Evolutionary conservation across 2,888 invertebrate species (phyloP).

Genomic region (Isoperla grammatica): DNA sequence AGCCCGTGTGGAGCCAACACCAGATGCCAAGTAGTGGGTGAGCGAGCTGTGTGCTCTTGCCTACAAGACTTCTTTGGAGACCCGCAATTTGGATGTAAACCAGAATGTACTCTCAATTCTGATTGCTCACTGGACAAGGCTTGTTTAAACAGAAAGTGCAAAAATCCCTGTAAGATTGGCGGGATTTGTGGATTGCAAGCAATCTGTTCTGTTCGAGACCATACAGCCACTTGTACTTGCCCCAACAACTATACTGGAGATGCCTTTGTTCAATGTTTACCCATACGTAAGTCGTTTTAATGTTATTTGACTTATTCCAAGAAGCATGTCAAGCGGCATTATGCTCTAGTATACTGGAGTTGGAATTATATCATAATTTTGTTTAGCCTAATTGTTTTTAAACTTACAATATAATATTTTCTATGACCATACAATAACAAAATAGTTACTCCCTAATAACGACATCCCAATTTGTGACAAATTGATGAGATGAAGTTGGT

Average conservation of each 20-base stretch:
- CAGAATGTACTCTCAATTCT: constrained; percentile 76
- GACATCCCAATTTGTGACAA: neutral
- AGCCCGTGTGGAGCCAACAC: constrained; percentile 76
- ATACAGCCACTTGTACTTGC: constrained; percentile 77
- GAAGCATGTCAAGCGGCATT: no score
- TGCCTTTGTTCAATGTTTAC: constrained; percentile 68
- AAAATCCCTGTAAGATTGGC: constrained; percentile 36
- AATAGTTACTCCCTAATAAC: neutral
- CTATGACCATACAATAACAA: no score
- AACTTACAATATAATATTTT: no score
- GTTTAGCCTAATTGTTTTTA: no score
- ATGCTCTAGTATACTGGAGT: no score
- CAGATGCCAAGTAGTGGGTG: constrained; percentile 63
- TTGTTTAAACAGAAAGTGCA: constrained; percentile 56
- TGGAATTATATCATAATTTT: no score
- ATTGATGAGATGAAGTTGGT: constrained; percentile 5
- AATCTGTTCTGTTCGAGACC: constrained; percentile 70
- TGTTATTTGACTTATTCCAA: no score
- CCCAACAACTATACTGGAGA: constrained; percentile 73
- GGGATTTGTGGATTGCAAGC: constrained; percentile 73
- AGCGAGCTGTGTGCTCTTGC: constrained; percentile 71
- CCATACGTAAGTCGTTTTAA: constrained; percentile 48
- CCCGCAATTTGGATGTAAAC: constrained; percentile 55
- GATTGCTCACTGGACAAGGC: constrained; percentile 70
- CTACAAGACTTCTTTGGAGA: constrained; percentile 70